These are phyloP conservation scores for Gymnobelideus leadbeateri DNA, from an alignment of 2,113 vertebrate genomes.

Conservation along the genomic window DNA sequence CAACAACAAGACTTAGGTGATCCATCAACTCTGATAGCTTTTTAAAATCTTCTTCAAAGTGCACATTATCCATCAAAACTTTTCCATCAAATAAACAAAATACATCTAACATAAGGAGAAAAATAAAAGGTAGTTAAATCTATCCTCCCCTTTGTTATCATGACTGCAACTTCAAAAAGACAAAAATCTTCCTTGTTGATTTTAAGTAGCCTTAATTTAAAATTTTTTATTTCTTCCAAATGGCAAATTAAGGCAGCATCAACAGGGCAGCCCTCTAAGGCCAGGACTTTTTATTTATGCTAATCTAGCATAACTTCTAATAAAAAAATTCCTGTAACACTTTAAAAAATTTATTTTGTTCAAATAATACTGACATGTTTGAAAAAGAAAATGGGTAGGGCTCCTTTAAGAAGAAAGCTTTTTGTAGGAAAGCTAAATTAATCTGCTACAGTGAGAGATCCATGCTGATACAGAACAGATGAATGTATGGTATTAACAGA, in stretches of 20 bases:
- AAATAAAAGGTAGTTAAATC: not conserved
- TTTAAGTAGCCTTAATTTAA: conserved; percentile 41
- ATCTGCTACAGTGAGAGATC: not conserved
- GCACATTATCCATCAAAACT: conserved; percentile 25
- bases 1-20: conserved; percentile 19
- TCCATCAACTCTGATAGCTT: conserved; percentile 27
- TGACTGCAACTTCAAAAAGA: conserved; percentile 29
- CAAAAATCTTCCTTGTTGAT: not conserved
- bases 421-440: not conserved
- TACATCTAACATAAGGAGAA: not conserved
- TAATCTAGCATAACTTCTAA: not conserved
- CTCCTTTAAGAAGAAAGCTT: conserved; percentile 9
- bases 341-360: conserved; percentile 22
- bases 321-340: conserved; percentile 14
- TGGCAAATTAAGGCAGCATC: not conserved
- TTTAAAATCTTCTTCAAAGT: conserved; percentile 26
- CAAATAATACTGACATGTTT: conserved; percentile 34
- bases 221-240: not conserved
- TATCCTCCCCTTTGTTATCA: not conserved
- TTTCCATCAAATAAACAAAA: conserved; percentile 23
- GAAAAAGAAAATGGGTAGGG: not conserved
- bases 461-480: not conserved
- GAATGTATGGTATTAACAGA: not conserved
- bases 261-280: not conserved
- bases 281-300: not conserved